Evolutionary conservation across 1,140 invertebrate species (phyloP).

Genomic region (Bombus fervidus): DNA sequence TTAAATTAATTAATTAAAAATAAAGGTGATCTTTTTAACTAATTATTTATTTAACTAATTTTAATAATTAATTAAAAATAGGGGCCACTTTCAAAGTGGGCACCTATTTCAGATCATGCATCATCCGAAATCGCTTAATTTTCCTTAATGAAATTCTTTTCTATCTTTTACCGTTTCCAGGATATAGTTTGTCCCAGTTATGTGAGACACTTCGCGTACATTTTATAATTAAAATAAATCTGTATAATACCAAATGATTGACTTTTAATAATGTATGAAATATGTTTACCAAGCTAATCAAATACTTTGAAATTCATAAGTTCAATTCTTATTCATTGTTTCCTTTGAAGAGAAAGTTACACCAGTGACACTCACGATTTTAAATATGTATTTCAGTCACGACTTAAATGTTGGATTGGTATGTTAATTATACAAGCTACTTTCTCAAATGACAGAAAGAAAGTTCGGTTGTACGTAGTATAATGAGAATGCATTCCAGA

Average conservation of each 20-base stretch:
- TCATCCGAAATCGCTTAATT: too few species aligned
- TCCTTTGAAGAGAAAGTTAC: conserved; percentile 71
- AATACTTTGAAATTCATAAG: background rate
- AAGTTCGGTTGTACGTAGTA: conserved; percentile 55
- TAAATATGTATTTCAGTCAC: conserved; percentile 54
- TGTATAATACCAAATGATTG: background rate
- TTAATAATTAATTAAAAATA: too few species aligned
- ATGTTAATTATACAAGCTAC: conserved; percentile 64
- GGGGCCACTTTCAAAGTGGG: too few species aligned
- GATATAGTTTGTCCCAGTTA: too few species aligned
- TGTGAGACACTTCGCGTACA: too few species aligned
- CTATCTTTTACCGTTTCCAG: too few species aligned
- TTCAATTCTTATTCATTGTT: background rate
- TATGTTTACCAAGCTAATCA: background rate
- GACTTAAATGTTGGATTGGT: conserved; percentile 72
- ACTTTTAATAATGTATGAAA: background rate
- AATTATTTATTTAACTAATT: too few species aligned
- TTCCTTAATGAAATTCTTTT: too few species aligned
- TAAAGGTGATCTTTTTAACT: too few species aligned
- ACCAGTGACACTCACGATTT: conserved; percentile 43
- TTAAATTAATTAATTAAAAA: too few species aligned
- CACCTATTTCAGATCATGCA: too few species aligned
- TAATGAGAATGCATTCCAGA: background rate
- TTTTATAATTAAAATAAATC: background rate
- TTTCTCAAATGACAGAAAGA: conserved; percentile 75